Conservation (phyloP, 2,797 vertebrate genomes). For the Sebastes wilsoni region DNA sequence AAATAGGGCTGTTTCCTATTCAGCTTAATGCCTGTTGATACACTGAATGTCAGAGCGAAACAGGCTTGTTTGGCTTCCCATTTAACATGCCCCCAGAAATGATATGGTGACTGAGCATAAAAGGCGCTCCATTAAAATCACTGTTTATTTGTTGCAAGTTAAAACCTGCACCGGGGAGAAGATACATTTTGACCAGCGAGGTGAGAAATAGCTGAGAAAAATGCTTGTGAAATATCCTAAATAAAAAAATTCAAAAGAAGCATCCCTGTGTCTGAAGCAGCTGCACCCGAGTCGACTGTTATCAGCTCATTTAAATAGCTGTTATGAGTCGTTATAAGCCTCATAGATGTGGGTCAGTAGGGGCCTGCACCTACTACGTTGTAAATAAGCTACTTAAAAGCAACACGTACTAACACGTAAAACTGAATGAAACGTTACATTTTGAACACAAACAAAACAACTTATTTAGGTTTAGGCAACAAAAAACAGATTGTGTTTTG, state of each 20-base stretch:
- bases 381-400: neutral
- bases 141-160: conserved; percentile 53
- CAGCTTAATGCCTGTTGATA: conserved; percentile 67
- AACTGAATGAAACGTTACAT: too few species aligned
- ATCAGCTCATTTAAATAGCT: neutral
- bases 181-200: conserved; percentile 36
- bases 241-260: conserved; percentile 11
- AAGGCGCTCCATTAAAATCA: conserved; percentile 55
- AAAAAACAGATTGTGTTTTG: neutral
- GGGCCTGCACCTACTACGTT: neutral
- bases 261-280: neutral
- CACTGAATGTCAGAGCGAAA: conserved; percentile 52
- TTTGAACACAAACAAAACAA: too few species aligned
- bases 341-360: neutral
- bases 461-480: neutral
- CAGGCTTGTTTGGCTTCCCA: conserved; percentile 59
- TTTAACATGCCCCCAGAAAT: conserved; percentile 61
- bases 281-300: neutral
- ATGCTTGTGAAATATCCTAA: conserved; percentile 1
- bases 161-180: conserved; percentile 22
- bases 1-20: conserved; percentile 61
- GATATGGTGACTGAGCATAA: conserved; percentile 56
- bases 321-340: neutral
- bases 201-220: conserved; percentile 15
- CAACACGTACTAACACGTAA: too few species aligned